Evolutionary conservation across 1,140 invertebrate genomes (phyloP).

Genomic region (Pararge aegeria): DNA sequence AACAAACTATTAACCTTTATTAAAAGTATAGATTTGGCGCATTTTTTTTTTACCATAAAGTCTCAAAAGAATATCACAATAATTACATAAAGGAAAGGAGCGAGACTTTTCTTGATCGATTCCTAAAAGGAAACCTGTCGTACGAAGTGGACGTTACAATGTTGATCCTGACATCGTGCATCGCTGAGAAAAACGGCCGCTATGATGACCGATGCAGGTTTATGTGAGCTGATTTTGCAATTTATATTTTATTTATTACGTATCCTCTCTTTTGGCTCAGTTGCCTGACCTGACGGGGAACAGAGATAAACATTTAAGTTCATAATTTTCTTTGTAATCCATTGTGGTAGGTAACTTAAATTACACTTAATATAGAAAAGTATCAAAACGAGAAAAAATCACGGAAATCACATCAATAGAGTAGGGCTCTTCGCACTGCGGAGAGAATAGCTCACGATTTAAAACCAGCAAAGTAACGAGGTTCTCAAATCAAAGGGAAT

Average conservation of each 20-base stretch:
- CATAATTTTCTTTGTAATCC: too few relatives aligned
- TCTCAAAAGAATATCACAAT: background rate
- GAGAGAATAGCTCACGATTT: slow-evolving; percentile 30
- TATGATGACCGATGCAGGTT: slow-evolving; percentile 3
- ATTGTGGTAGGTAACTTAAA: too few relatives aligned
- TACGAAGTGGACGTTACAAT: background rate
- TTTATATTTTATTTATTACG: background rate
- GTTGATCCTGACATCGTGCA: background rate
- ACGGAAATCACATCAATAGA: background rate
- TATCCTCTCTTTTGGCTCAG: too few relatives aligned
- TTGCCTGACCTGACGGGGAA: too few relatives aligned
- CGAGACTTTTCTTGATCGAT: slow-evolving; percentile 46
- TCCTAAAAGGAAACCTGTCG: slow-evolving; percentile 60
- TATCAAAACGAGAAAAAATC: background rate
- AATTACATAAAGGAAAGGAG: background rate
- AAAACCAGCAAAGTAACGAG: slow-evolving; percentile 40
- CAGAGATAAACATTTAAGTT: too few relatives aligned
- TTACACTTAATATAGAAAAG: too few relatives aligned
- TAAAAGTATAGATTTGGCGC: too few relatives aligned
- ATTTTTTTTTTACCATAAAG: too few relatives aligned
- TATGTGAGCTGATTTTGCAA: background rate
- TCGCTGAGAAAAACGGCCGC: background rate
- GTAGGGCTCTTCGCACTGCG: background rate
- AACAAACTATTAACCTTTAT: too few relatives aligned
- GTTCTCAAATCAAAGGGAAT: slow-evolving; percentile 50